Percentiles rank a stretch among this genome's conserved stretches.
Evolutionary conservation across 2,797 vertebrate genomes (phyloP).

Genomic region (Micropoecilia bifurca): DNA sequence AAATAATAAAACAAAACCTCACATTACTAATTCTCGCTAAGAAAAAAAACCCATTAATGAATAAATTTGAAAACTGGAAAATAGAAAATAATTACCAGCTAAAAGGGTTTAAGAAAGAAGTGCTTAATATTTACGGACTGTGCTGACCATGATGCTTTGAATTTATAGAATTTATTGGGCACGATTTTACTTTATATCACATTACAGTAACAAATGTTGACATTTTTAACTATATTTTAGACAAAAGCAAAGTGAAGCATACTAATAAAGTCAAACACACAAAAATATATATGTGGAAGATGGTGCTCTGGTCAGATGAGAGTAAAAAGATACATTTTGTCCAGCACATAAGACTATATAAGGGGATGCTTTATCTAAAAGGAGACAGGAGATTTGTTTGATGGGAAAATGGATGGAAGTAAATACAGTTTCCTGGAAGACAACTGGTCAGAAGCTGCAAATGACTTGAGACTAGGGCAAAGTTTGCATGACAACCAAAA

Average conservation of each 20-base stretch:
- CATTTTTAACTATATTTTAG: too few relatives aligned
- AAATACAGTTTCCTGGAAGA: not conserved
- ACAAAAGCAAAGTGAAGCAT: too few relatives aligned
- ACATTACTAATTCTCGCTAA: not conserved
- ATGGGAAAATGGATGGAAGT: not conserved
- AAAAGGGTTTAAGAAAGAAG: not conserved
- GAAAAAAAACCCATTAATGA: not conserved
- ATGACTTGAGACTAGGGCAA: not conserved
- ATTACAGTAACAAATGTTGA: too few relatives aligned
- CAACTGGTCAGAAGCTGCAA: not conserved
- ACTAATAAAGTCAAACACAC: too few relatives aligned
- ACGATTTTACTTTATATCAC: too few relatives aligned
- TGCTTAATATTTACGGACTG: too few relatives aligned
- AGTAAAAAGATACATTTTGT: not conserved
- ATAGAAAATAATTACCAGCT: not conserved
- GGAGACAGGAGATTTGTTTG: not conserved
- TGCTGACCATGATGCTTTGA: too few relatives aligned
- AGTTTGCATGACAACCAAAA: not conserved
- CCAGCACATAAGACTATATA: not conserved
- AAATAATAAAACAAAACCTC: not conserved
- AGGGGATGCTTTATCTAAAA: not conserved
- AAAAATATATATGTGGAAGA: not conserved
- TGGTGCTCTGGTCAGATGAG: not conserved
- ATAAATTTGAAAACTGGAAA: constrained; percentile 18
- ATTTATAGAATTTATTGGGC: too few relatives aligned